Base-by-base conservation (phyloP, 2,113 vertebrate species). In the Pica pica region DNA sequence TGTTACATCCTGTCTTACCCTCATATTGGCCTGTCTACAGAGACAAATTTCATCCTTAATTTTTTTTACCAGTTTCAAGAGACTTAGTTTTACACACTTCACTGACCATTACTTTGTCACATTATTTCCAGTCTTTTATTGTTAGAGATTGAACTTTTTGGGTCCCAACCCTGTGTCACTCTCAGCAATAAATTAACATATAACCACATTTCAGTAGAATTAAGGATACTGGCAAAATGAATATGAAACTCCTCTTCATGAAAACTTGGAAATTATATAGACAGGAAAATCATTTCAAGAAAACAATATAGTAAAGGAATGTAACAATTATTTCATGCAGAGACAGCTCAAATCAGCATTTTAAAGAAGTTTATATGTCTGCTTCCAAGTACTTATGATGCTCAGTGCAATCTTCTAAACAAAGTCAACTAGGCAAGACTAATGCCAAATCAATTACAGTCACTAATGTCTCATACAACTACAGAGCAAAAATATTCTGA, bases 391-490 rank as follows among this genome's bases (percentile, higher is more conserved):
- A 33, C 49, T 88, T 57, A 44, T 8, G 41, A 35, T 61, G 37
- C 35, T 90, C 44, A 50, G 39, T 63, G 35, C 81, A 92, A 69
- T 67, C 70, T 83, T 42, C 81, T 77, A 90, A 94, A 83, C 61
- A 90, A 95, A 92, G 74, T 87, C 90, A 93, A 79, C n/a, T 57
- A 69, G 73, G 77, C 86, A 85, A 86, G 50, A 90, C 64, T 76
- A 96, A 95, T 67, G 57, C 52, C 80, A 89, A 91, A 93, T 92
- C 91, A 95, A 68, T 94, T 94, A 64, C 33, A 89, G 70, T 11
- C 47, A 57, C 57, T 92, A 59, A 93, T 87, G 73, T 83, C 79
- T 85, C 67, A 65, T 81, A 52, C 46, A 77, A 41, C 17, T 60
- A 30, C 8, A 80, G 33, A 91, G 68, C 41, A 89, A 75, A 77